Conservation (phyloP, 2,888 invertebrate species). For the Glomeris marginata region DNA sequence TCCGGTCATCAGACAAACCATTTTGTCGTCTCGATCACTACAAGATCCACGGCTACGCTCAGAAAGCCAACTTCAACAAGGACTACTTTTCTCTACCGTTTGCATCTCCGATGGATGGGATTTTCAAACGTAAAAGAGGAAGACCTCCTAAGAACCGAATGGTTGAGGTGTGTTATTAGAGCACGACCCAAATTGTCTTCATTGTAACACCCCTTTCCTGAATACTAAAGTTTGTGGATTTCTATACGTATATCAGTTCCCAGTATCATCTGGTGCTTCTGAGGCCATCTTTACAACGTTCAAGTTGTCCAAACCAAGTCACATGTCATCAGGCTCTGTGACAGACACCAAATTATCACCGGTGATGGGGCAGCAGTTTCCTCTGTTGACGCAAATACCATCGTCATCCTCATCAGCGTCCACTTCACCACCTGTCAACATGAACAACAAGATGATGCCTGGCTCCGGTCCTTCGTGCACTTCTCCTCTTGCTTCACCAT, state of each 20-base stretch:
- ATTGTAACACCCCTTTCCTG: no score
- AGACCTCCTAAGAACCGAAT: conserved; percentile 93
- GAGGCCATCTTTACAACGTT: conserved; percentile 83
- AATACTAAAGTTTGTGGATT: no score
- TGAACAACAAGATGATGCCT: not conserved
- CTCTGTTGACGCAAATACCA: conserved; percentile 4
- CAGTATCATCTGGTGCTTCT: conserved; percentile 16
- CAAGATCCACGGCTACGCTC: conserved; percentile 61
- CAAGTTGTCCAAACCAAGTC: conserved; percentile 58
- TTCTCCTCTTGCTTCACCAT: not conserved
- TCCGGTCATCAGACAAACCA: conserved; percentile 58
- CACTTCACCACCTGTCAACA: conserved; percentile 2
- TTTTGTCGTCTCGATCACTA: conserved; percentile 70
- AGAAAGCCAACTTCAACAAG: conserved; percentile 31
- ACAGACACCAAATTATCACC: conserved; percentile 4
- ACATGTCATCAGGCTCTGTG: conserved; percentile 4
- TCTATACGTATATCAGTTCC: no score
- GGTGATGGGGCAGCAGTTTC: conserved; percentile 8
- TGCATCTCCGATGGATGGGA: conserved; percentile 67
- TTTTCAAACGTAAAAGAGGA: conserved; percentile 83
- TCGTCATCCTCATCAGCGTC: conserved; percentile 12
- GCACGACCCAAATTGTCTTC: no score
- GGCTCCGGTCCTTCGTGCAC: not conserved
- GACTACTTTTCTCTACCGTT: conserved; percentile 28
- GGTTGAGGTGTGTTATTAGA: conserved; percentile 44